phyloP scores from a whole-genome alignment of 2,888 invertebrate species.

The Ornithoptera alexandrae region DNA sequence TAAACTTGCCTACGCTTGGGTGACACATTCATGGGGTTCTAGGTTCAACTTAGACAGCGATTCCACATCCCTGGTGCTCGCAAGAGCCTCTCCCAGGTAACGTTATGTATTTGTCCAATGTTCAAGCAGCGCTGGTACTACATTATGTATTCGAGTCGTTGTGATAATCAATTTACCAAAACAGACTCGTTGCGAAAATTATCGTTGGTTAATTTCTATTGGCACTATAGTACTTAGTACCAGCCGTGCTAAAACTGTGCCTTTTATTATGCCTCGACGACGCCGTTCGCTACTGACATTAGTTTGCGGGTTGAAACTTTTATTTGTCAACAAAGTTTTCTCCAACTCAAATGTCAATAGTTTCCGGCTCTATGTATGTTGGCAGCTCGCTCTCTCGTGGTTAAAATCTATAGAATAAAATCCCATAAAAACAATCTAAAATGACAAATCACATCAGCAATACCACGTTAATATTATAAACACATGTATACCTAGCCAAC shows the following conservation, averaged over 20 bases:
- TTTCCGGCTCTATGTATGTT: neutral
- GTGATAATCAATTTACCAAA: neutral
- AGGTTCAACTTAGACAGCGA: constrained; percentile 45
- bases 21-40: constrained; percentile 40
- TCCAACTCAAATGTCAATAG: constrained; percentile 2
- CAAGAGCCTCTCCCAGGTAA: constrained; percentile 40
- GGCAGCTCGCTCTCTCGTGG: neutral
- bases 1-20: constrained; percentile 26
- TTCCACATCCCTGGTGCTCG: constrained; percentile 42
- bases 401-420: neutral
- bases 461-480: neutral
- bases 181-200: constrained; percentile 3
- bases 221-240: constrained; percentile 9
- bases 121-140: constrained; percentile 43
- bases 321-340: neutral
- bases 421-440: neutral
- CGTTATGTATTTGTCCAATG: constrained; percentile 30
- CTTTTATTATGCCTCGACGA: neutral
- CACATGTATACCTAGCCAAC: no score
- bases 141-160: constrained; percentile 11
- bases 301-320: neutral
- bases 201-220: neutral
- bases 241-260: constrained; percentile 12
- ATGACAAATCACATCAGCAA: neutral
- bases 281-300: constrained; percentile 15